A percentile compares a stretch with the other conserved stretches of the same genome.
These are phyloP conservation scores for Neodontobutis hainanensis DNA, from an alignment of 2,113 vertebrate species.

Conservation along the genomic window DNA sequence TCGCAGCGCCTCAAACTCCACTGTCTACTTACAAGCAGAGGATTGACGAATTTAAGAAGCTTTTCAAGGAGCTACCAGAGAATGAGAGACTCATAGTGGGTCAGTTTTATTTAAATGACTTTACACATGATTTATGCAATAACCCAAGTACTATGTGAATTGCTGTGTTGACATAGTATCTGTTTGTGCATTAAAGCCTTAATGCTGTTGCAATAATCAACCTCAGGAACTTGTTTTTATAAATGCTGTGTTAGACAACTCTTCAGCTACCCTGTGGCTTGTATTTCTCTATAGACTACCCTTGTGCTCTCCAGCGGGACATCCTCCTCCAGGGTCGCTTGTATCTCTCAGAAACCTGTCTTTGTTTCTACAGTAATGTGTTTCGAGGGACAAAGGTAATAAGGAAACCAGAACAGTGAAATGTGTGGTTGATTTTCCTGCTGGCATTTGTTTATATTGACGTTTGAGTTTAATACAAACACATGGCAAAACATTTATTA, in stretches of 20 bases:
- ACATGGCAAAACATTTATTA: neutral
- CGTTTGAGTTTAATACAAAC: neutral
- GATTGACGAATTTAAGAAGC: conserved; percentile 88
- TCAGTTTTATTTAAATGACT: conserved; percentile 34
- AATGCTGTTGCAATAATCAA: neutral
- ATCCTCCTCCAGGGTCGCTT: conserved; percentile 91
- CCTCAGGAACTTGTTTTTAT: conserved; percentile 1
- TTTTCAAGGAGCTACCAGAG: conserved; percentile 88
- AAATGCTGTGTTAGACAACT: neutral
- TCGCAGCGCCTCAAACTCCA: conserved; percentile 75
- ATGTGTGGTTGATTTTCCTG: neutral
- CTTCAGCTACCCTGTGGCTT: neutral
- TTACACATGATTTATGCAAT: neutral
- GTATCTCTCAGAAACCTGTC: conserved; percentile 91
- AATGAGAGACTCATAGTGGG: conserved; percentile 88
- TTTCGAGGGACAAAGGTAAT: conserved; percentile 92
- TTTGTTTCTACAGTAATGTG: conserved; percentile 96
- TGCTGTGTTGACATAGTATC: conserved; percentile 2
- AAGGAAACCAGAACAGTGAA: neutral
- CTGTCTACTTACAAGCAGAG: conserved; percentile 88
- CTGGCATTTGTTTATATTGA: neutral
- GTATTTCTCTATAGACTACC: conserved; percentile 80
- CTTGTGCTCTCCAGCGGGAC: conserved; percentile 93
- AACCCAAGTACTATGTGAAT: neutral
- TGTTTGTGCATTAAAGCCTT: neutral